Percentiles rank a stretch among this genome's conserved stretches.
Evolutionary conservation across 2,113 vertebrate species (phyloP).

Genomic region (Upupa epops): DNA sequence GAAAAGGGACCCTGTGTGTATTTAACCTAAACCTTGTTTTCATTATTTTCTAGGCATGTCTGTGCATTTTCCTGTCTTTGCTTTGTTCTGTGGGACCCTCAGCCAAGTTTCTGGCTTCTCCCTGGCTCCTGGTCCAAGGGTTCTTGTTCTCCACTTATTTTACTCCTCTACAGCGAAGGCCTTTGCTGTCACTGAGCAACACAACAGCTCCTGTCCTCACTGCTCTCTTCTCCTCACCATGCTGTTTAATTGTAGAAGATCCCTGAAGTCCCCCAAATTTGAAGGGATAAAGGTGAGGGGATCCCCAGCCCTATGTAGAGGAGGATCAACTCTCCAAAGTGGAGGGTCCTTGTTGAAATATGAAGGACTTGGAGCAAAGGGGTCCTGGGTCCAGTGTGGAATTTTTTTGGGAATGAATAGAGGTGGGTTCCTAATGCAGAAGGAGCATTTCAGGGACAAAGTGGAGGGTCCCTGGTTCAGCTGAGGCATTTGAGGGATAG

Average conservation of each 20-base stretch:
- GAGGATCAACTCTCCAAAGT: not conserved
- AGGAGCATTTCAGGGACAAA: not conserved
- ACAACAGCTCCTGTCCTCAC: not conserved
- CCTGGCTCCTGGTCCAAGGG: not conserved
- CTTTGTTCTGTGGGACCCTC: not conserved
- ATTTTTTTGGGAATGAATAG: too few relatives aligned
- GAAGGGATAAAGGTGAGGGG: accelerated
- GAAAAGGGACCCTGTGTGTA: not conserved
- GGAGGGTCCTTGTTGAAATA: too few relatives aligned
- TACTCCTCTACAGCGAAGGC: not conserved
- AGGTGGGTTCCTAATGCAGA: too few relatives aligned
- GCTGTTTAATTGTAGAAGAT: accelerated
- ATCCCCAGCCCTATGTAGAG: not conserved
- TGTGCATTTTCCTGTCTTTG: conserved; percentile 39
- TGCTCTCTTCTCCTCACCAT: accelerated
- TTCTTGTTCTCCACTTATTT: conserved; percentile 7
- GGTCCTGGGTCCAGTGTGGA: too few relatives aligned
- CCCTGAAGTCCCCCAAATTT: not conserved
- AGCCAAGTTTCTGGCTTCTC: conserved; percentile 38
- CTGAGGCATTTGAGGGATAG: not conserved
- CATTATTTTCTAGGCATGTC: conserved; percentile 18
- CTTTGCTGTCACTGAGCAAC: not conserved
- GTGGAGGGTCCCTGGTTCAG: not conserved
- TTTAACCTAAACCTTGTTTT: conserved; percentile 43
- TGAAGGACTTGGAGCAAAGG: not conserved